Evolutionary conservation across 2,797 vertebrate species (phyloP), one percentile per base, ranked within the genome.

Genomic region (Tinamus major): DNA sequence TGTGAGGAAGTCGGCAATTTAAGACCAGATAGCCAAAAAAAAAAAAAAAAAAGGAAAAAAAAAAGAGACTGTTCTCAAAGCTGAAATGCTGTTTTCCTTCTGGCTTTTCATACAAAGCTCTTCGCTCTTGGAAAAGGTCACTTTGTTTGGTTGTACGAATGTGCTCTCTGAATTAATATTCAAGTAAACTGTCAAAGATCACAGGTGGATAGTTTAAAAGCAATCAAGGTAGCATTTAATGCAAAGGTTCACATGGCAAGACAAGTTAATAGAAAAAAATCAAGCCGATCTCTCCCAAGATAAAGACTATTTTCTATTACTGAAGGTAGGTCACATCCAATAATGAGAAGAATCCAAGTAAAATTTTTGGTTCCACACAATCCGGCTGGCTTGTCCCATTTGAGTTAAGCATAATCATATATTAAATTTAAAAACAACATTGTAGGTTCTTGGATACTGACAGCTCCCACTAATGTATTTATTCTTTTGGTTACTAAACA

Each of bases 331-430:
- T 92, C 81, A 92, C 86, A 92, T 75, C 90, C 92, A 91, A 84
- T 44, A 85, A 92, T 0, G 41, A 92, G 86, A 88, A 79, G 69
- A 95, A 93, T 91, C 93, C 91, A 71, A 55, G 87, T 33, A 33
- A 71, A 89, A 63, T 85, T 87, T 96, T 96, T 96, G 90, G 91
- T 96, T 95, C 92, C 76, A 65, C 65, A 69, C 78, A 94, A 87
- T 90, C 75, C 87, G 95, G 85, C 79, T 79, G 91, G 77, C 51
- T 82, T 41, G 82, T 91, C 82, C 85, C 76, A 27, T 55, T 26
- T 4, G 4, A 93, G 56, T 79, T 44, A 77, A 77, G 85, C 31
- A 58, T 16, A 49, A 89, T n/a, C 71, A 59, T 3, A 0, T 21
- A 3, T 44, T 27, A 72, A 79, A 51, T 71, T 71, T 41, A 39